Evolutionary conservation across 92 coral and sea anemone species (phyloP), one percentile per base, ranked within the genome.

Genomic region (Actinostola sp.): DNA sequence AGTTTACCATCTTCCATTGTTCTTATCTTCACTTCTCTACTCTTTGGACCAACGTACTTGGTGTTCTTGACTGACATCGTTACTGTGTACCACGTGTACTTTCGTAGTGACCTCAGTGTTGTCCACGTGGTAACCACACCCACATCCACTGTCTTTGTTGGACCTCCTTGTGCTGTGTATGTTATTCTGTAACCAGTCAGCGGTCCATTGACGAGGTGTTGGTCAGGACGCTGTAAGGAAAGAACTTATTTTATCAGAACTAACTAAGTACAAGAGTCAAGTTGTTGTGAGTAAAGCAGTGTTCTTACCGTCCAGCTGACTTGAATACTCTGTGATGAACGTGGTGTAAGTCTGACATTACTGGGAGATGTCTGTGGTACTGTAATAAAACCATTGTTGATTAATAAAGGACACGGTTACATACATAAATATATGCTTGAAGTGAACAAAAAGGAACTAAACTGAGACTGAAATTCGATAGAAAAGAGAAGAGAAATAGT

Each of bases 101-200:
- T 53, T 20, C 21, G 27, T 2, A 53, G 30, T 53, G 59, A 53
- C 31, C 6, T 10, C 27, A 53, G 24, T 5, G 4, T 11, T n/a
- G 54, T 48, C 20, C 25, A 23, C 24, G 20, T 10, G 59, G 27
- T 53, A 23, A 5, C 31, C 31, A 53, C 20, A 53, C 59, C 26
- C 59, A 53, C 27, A 13, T 53, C 59, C 17, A 53, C 25, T 20
- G 59, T 53, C 31, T 53, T 20, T 19, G 6, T 27, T 1, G 58
- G 14, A 8, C 36, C 39, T 29, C 25, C 60, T 31, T 17, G 19
- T 27, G 73, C 11, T 26, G 17, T 10, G 28, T 67, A 67, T 23
- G 20, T 45, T 44, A 67, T 35, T 49, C n/a, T 45, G 73, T 67
- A 67, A 6, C 60, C 60, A 12, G 12, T 30, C 36, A 67, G 58